A percentile compares a stretch with the other conserved stretches of the same genome.
Evolutionary conservation across 2,113 vertebrate species (phyloP).

Genomic region (Lycaon pictus): DNA sequence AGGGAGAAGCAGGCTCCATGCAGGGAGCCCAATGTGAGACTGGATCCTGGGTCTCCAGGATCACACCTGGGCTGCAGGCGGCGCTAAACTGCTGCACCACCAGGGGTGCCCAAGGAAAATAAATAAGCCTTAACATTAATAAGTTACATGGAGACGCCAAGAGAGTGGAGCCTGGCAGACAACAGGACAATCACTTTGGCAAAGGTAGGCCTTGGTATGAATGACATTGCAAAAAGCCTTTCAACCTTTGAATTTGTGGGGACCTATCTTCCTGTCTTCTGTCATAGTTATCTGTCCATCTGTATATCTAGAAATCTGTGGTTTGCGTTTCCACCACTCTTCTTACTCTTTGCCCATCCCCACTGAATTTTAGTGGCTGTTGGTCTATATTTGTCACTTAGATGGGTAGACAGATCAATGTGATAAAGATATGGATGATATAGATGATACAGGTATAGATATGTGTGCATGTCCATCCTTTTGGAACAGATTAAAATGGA

Average conservation of each 20-base stretch:
- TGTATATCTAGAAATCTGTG: too few species aligned
- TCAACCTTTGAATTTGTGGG: not conserved
- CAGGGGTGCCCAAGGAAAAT: not conserved
- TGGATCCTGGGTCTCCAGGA: too few species aligned
- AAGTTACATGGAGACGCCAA: not conserved
- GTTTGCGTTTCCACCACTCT: not conserved
- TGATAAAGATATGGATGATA: not conserved
- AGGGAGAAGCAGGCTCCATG: too few species aligned
- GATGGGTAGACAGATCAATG: not conserved
- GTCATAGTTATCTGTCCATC: not conserved
- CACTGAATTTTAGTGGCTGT: not conserved
- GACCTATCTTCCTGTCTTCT: not conserved
- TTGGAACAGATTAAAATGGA: not conserved
- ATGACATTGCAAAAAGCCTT: not conserved
- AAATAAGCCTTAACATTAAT: not conserved
- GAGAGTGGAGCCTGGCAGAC: not conserved
- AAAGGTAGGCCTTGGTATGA: not conserved
- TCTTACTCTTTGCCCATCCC: not conserved
- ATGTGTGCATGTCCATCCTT: not conserved
- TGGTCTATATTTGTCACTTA: not conserved
- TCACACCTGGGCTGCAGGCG: too few species aligned
- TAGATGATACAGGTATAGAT: fast-evolving
- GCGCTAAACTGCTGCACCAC: too few species aligned
- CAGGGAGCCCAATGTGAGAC: too few species aligned
- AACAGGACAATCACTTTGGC: not conserved